phyloP scores from a whole-genome alignment of 2,113 vertebrate species.

The Neolamprologus variostigma region DNA sequence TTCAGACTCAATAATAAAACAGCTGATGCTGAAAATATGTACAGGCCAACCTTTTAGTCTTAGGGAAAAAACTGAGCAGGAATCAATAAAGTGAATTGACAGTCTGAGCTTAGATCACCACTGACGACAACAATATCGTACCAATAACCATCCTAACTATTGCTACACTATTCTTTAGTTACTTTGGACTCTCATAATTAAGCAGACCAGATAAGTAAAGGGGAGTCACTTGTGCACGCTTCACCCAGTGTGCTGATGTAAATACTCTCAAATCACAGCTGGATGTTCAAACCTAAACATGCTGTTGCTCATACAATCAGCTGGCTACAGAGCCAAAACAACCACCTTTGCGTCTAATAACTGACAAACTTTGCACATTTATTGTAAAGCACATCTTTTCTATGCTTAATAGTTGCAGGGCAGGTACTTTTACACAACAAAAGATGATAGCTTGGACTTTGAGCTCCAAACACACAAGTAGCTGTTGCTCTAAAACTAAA shows the following conservation, averaged over 20 bases:
- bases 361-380: background rate
- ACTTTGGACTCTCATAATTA: background rate
- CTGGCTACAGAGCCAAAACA: background rate
- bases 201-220: background rate
- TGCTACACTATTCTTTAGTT: background rate
- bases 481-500: background rate
- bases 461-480: background rate
- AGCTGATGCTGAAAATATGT: background rate
- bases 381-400: background rate
- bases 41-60: background rate
- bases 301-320: background rate
- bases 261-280: background rate
- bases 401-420: background rate
- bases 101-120: background rate
- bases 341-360: background rate
- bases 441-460: background rate
- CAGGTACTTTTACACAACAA: background rate
- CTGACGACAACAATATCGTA: background rate
- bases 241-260: background rate
- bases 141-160: background rate
- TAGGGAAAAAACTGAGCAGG: background rate
- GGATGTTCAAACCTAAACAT: background rate
- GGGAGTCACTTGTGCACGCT: too few species aligned
- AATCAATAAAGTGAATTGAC: background rate
- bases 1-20: background rate